These are phyloP conservation scores for Sphinx pinastri DNA, from an alignment of 2,888 invertebrate species.

Conservation along the genomic window DNA sequence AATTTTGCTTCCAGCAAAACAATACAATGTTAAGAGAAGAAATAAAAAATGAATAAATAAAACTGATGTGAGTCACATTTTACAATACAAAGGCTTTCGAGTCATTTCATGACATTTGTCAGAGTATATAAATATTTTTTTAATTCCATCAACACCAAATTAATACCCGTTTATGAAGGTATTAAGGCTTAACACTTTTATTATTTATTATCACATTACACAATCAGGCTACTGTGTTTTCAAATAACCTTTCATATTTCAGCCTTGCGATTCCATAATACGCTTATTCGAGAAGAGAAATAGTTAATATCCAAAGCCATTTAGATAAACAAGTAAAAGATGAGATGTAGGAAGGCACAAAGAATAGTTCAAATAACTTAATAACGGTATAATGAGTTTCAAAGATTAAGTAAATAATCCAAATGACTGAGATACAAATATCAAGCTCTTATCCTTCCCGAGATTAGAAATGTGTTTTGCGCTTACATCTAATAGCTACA, in stretches of 20 bases:
- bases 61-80: not conserved
- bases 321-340: not conserved
- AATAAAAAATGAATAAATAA: slow-evolving; percentile 30
- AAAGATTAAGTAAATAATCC: not conserved
- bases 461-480: too few relatives aligned
- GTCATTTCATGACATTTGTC: slow-evolving; percentile 12
- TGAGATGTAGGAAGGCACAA: not conserved
- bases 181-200: not conserved
- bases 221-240: slow-evolving; percentile 51
- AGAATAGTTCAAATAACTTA: not conserved
- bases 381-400: not conserved
- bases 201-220: slow-evolving; percentile 50
- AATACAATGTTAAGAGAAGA: slow-evolving; percentile 29
- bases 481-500: too few relatives aligned
- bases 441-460: too few relatives aligned
- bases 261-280: slow-evolving; percentile 12
- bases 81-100: slow-evolving; percentile 1
- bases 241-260: slow-evolving; percentile 3
- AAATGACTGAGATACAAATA: too few relatives aligned
- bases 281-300: slow-evolving; percentile 6
- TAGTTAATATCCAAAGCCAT: not conserved
- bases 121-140: slow-evolving; percentile 1
- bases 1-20: slow-evolving; percentile 37
- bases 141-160: not conserved
- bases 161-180: not conserved